Percentiles rank a stretch among this genome's conserved stretches.
Conservation (phyloP, 2,888 invertebrate species). For the Hirtodrosophila histrioides region DNA sequence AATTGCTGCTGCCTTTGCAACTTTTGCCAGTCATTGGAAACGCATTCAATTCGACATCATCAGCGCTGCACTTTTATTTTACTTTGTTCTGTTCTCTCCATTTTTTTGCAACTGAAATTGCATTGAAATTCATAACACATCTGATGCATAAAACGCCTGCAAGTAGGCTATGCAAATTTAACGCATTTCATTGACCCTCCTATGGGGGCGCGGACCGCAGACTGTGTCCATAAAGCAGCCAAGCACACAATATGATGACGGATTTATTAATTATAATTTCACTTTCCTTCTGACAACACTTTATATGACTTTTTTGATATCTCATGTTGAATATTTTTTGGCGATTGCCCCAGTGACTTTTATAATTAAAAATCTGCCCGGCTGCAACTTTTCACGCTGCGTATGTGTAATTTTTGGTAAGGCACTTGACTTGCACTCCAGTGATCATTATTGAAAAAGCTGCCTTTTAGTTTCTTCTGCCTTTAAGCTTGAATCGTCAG, state of each 20-base stretch:
- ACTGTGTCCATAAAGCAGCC: neutral
- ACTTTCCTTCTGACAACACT: conserved; percentile 16
- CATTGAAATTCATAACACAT: conserved; percentile 79
- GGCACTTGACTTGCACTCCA: neutral
- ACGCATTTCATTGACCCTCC: conserved; percentile 54
- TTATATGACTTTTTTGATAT: neutral
- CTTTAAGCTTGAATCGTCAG: conserved; percentile 9
- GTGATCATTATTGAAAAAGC: conserved; percentile 14
- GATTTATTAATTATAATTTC: conserved; percentile 65
- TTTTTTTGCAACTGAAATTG: conserved; percentile 28
- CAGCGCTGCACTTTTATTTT: conserved; percentile 22
- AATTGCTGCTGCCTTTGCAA: conserved; percentile 40
- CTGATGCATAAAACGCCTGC: conserved; percentile 76
- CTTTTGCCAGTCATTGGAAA: conserved; percentile 36
- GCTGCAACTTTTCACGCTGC: neutral
- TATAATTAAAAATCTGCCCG: conserved; percentile 3
- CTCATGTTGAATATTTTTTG: conserved; percentile 3
- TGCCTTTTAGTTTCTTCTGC: conserved; percentile 9
- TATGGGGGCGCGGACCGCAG: conserved; percentile 32
- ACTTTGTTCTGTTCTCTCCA: conserved; percentile 12
- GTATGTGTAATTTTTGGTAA: conserved; percentile 7
- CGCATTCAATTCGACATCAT: conserved; percentile 51
- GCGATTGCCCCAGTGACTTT: neutral
- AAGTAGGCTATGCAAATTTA: conserved; percentile 71
- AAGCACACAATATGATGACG: conserved; percentile 37